Evolutionary conservation across 1,140 invertebrate genomes (phyloP), one percentile per base, ranked within the genome.

Genomic region (Ericerus pela): DNA sequence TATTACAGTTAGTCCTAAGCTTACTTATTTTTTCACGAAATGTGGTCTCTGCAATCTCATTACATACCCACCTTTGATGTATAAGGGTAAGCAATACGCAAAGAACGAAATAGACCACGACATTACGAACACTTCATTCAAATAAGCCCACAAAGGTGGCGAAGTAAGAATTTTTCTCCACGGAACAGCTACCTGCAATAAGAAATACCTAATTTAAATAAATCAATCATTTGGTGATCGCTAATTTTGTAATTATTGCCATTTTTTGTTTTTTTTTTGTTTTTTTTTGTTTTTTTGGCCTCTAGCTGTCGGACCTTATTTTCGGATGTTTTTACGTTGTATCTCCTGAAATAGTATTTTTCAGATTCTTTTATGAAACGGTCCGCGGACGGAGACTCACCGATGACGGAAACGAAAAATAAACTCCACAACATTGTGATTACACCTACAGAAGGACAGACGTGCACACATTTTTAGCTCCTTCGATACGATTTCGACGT

Each of bases 131-230:
- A 47, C 18, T 47, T 47, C 2, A 14, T 5, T 3, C 22, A 24
- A 47, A 3, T 5, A 18, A 22, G 91, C 88, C 85, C 89, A 94
- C 1, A 95, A 87, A 0, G 91, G 80, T 33, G 76, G 71, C 0
- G 89, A 94, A 1, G 76, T 82, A n/a, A 94, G 68, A 62, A 95
- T 88, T 5, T 76, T 70, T 51, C 74, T 76, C 89, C 89, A 93
- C 1, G 88, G 88, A 36, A 54, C 20, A 47, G 41, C 41, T 47
- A 5, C n/a, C 14, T 6, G 20, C 41, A 47, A 47, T 24, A 47
- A 24, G 18, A 16, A 22, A 18, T 24, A 24, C 20, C 26, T 47
- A 22, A 10, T 5, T 47, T 18, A 16, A 5, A 41, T 41, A 24
- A 16, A 41, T 47, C 4, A 2, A 47, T 41, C 14, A 41, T 8